These are phyloP conservation scores for Conus canariensis DNA, from an alignment of 2,888 invertebrate species.

Conservation along the genomic window DNA sequence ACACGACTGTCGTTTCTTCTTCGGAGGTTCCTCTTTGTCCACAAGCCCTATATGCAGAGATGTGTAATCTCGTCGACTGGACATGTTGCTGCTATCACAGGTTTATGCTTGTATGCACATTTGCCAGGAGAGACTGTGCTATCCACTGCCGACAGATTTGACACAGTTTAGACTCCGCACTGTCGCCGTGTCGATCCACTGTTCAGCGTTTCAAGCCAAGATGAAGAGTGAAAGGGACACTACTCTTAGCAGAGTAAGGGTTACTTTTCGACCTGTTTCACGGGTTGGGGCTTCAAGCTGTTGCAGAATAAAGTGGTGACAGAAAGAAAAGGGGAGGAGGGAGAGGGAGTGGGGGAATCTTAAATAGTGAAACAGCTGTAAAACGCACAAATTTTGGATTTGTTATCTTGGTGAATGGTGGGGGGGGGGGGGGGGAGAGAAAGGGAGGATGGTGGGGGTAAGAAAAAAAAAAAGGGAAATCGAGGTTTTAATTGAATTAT, in stretches of 20 bases:
- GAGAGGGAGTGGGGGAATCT: neutral
- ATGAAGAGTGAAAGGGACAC: neutral
- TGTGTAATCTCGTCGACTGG: slow-evolving; percentile 37
- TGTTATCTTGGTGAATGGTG: no score
- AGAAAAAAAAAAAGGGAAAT: no score
- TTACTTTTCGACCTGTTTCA: neutral
- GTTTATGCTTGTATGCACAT: neutral
- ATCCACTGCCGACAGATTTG: neutral
- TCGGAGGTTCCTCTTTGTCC: slow-evolving; percentile 17
- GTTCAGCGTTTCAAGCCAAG: neutral
- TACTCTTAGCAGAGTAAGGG: neutral
- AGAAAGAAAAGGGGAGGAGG: neutral
- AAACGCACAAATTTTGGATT: neutral
- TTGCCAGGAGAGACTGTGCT: neutral
- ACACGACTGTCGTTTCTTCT: slow-evolving; percentile 31
- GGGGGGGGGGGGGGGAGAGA: neutral
- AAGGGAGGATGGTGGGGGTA: neutral
- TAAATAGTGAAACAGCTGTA: neutral
- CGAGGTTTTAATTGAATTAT: no score
- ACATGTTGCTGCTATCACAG: slow-evolving; percentile 23
- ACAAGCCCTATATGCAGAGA: slow-evolving; percentile 32
- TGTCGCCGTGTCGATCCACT: slow-evolving; percentile 4
- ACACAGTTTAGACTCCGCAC: neutral
- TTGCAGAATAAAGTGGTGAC: neutral
- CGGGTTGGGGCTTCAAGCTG: neutral